Evolutionary conservation across 2,113 vertebrate species (phyloP).

Genomic region (Apeltes quadracus): DNA sequence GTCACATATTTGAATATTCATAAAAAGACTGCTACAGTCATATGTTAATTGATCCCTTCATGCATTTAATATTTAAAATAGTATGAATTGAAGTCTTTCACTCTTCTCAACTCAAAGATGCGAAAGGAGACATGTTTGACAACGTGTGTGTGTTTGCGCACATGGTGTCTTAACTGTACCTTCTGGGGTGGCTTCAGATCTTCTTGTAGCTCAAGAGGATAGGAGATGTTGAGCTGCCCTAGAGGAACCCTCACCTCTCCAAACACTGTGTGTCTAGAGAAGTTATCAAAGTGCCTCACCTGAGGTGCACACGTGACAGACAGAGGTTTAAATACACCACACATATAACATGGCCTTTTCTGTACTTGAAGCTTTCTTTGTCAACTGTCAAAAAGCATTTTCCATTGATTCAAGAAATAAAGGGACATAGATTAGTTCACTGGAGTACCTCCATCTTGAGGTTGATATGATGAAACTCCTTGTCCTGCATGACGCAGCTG

Average conservation of each 20-base stretch:
- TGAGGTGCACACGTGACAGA: slow-evolving; percentile 42
- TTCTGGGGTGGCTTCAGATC: slow-evolving; percentile 77
- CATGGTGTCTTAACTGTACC: slow-evolving; percentile 53
- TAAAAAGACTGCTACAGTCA: not conserved
- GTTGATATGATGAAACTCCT: slow-evolving; percentile 55
- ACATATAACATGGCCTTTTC: not conserved
- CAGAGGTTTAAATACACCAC: not conserved
- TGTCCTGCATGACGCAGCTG: slow-evolving; percentile 66
- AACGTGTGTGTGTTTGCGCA: not conserved
- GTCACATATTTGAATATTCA: not conserved
- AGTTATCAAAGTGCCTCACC: slow-evolving; percentile 82
- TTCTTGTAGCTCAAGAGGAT: slow-evolving; percentile 74
- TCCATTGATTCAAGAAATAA: not conserved
- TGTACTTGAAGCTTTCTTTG: not conserved
- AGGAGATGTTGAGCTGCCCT: slow-evolving; percentile 65
- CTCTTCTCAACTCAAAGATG: not conserved
- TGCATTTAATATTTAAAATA: not conserved
- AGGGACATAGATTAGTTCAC: not conserved
- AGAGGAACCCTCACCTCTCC: slow-evolving; percentile 77
- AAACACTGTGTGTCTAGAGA: slow-evolving; percentile 77
- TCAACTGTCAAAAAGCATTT: slow-evolving; percentile 1
- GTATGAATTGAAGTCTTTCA: not conserved
- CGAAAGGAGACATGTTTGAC: not conserved
- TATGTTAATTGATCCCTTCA: not conserved
- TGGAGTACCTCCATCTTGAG: slow-evolving; percentile 77